phyloP scores from a whole-genome alignment of 30 jellyfish, hydroid and myxozoan species.

The Cassiopea andromeda region DNA sequence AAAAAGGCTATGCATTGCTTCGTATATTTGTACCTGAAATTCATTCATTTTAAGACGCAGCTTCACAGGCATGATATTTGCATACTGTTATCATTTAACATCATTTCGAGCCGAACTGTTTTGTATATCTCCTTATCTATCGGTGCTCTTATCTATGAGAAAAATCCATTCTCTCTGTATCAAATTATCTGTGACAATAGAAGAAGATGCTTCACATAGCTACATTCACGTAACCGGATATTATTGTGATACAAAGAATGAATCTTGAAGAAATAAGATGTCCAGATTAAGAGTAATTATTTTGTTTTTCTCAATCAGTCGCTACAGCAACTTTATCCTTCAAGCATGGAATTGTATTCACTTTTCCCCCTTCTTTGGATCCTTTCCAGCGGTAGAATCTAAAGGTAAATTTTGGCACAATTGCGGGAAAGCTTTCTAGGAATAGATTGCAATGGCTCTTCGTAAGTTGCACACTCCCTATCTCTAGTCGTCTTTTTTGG shows the following conservation, averaged over 20 bases:
- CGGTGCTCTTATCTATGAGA: not conserved
- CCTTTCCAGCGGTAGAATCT: not conserved
- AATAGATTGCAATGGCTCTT: too few species aligned
- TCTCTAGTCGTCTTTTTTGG: too few species aligned
- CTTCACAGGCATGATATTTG: not conserved
- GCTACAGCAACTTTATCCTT: not conserved
- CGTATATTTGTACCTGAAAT: too few species aligned
- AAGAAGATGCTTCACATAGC: slow-evolving; percentile 2
- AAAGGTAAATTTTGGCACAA: too few species aligned
- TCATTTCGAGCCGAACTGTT: not conserved
- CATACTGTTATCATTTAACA: not conserved
- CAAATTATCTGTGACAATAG: slow-evolving; percentile 4
- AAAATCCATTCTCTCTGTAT: slow-evolving; percentile 3
- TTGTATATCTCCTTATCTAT: slow-evolving; percentile 5
- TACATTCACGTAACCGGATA: slow-evolving; percentile 22
- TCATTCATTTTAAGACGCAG: not conserved
- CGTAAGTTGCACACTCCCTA: too few species aligned
- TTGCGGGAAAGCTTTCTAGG: too few species aligned
- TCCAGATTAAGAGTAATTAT: not conserved
- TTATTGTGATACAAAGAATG: not conserved
- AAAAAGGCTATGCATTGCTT: too few species aligned
- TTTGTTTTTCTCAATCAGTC: not conserved
- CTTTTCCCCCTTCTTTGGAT: not conserved
- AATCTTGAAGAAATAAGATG: not conserved
- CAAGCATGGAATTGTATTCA: not conserved